Evolutionary conservation across 2,113 vertebrate species (phyloP).

Genomic region (Malurus melanocephalus): DNA sequence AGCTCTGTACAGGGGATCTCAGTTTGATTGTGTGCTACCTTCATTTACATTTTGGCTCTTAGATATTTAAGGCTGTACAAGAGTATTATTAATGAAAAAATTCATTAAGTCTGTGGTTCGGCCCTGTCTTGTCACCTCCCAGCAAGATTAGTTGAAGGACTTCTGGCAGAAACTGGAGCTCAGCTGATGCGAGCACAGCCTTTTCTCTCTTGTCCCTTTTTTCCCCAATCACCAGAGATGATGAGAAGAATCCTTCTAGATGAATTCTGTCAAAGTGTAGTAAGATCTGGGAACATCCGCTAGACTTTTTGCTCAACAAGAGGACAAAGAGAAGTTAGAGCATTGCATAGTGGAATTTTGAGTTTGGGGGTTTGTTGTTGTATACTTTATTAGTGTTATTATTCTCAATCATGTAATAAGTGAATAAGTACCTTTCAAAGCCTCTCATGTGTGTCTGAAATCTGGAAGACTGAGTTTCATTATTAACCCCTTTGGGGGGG

Average conservation of each 20-base stretch:
- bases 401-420: not conserved
- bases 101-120: not conserved
- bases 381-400: not conserved
- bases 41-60: not conserved
- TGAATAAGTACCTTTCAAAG: not conserved
- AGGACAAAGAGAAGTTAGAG: not conserved
- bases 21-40: not conserved
- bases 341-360: not conserved
- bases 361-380: not conserved
- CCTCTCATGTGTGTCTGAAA: not conserved
- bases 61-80: not conserved
- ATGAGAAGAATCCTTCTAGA: not conserved
- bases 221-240: not conserved
- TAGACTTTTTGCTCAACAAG: not conserved
- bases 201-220: not conserved
- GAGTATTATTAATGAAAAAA: not conserved
- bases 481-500: rapidly evolving
- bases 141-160: not conserved
- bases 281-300: not conserved
- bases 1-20: not conserved
- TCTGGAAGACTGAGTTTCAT: not conserved
- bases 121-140: not conserved
- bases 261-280: not conserved
- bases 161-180: not conserved
- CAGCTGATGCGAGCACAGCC: not conserved